phyloP scores from a whole-genome alignment of 2,113 vertebrate genomes.

The Columbina picui region DNA sequence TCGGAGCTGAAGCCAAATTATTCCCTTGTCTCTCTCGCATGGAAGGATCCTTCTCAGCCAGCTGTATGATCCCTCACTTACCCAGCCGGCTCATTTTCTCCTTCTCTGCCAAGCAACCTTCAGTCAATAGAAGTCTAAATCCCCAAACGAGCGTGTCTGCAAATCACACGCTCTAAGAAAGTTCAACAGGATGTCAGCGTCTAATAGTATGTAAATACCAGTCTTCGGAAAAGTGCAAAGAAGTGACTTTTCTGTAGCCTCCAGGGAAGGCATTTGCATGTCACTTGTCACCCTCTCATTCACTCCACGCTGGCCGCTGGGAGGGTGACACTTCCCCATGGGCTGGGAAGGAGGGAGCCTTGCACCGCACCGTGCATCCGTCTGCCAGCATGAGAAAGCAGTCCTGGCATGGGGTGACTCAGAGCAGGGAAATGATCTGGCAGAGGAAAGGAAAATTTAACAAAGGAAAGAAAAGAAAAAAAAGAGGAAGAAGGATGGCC shows the following conservation, averaged over 20 bases:
- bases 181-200: constrained; percentile 2
- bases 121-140: not conserved
- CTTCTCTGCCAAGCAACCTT: not conserved
- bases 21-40: not conserved
- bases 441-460: not conserved
- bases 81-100: not conserved
- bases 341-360: not conserved
- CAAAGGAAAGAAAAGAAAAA: not conserved
- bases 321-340: not conserved
- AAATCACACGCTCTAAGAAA: not conserved
- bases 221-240: not conserved
- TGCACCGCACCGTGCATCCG: accelerated
- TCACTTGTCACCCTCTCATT: not conserved
- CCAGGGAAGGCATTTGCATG: constrained; percentile 19
- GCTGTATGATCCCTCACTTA: not conserved
- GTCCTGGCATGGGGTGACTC: not conserved
- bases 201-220: constrained; percentile 30
- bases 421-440: not conserved
- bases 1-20: not conserved
- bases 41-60: not conserved
- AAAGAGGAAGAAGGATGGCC: not conserved
- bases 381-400: not conserved
- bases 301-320: not conserved
- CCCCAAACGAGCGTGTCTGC: not conserved
- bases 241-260: not conserved